Conservation (phyloP, 2,888 invertebrate species). For the Chromoteleia sp. region DNA sequence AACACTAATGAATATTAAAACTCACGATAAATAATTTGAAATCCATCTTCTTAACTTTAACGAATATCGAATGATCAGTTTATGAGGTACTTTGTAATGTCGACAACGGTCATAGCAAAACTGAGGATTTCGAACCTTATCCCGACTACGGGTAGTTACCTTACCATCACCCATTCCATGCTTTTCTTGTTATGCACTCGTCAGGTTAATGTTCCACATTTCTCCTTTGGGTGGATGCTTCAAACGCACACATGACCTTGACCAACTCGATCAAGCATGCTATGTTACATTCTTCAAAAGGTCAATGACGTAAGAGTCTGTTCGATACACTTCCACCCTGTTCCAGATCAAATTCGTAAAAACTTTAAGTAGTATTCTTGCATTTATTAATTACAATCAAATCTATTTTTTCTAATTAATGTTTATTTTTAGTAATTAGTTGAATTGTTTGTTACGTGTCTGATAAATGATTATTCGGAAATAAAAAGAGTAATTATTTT, state of each 20-base stretch:
- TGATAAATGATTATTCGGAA: too few relatives aligned
- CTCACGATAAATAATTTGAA: slow-evolving; percentile 50
- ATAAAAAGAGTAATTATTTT: too few relatives aligned
- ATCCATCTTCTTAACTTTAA: slow-evolving; percentile 40
- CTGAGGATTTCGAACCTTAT: slow-evolving; percentile 79
- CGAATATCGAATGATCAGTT: slow-evolving; percentile 20
- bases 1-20: slow-evolving; percentile 5
- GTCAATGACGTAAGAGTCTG: slow-evolving; percentile 59
- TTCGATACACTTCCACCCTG: neutral
- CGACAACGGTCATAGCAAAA: slow-evolving; percentile 81
- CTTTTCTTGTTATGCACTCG: slow-evolving; percentile 67
- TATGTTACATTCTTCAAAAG: slow-evolving; percentile 61
- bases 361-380: too few relatives aligned
- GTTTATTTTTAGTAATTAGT: too few relatives aligned
- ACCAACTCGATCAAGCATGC: slow-evolving; percentile 67
- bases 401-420: too few relatives aligned
- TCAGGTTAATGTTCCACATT: slow-evolving; percentile 71
- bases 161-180: slow-evolving; percentile 67
- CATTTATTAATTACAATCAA: too few relatives aligned
- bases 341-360: too few relatives aligned
- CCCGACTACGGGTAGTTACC: slow-evolving; percentile 50
- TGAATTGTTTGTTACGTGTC: too few relatives aligned
- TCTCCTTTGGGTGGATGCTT: slow-evolving; percentile 59
- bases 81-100: slow-evolving; percentile 73
- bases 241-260: slow-evolving; percentile 70